Conservation (phyloP, 2,113 vertebrate species). For the Saccopteryx leptura region DNA sequence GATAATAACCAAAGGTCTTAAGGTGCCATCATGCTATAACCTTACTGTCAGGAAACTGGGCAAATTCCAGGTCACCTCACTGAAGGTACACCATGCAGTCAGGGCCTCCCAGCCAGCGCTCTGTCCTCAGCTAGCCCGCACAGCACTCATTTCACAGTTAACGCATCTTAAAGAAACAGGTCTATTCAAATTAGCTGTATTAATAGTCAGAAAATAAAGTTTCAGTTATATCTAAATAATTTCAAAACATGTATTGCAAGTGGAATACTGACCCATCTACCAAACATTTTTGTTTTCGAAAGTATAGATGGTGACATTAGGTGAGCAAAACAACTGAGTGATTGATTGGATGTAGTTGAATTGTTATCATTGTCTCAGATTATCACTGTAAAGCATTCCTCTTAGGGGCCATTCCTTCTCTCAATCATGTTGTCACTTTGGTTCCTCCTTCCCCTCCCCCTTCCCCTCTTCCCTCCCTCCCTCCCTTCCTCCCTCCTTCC, state of each 20-base stretch:
- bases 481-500: no score
- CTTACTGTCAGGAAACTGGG: conserved; percentile 3
- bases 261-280: conserved; percentile 28
- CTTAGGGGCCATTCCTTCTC: background rate
- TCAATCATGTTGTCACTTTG: background rate
- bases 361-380: background rate
- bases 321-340: background rate
- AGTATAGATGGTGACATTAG: background rate
- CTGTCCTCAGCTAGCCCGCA: background rate
- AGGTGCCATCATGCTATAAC: background rate
- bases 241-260: conserved; percentile 21
- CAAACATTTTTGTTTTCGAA: background rate
- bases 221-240: conserved; percentile 26
- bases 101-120: background rate
- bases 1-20: background rate
- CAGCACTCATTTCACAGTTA: conserved; percentile 27
- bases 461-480: background rate
- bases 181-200: background rate
- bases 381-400: background rate
- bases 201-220: conserved; percentile 37
- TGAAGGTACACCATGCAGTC: background rate
- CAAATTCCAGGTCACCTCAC: background rate
- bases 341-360: background rate
- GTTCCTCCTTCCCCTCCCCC: background rate
- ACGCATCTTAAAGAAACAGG: background rate